Evolutionary conservation across 1,140 invertebrate species (phyloP), one percentile per base, ranked within the genome.

Genomic region (Ditylenchus dipsaci): DNA sequence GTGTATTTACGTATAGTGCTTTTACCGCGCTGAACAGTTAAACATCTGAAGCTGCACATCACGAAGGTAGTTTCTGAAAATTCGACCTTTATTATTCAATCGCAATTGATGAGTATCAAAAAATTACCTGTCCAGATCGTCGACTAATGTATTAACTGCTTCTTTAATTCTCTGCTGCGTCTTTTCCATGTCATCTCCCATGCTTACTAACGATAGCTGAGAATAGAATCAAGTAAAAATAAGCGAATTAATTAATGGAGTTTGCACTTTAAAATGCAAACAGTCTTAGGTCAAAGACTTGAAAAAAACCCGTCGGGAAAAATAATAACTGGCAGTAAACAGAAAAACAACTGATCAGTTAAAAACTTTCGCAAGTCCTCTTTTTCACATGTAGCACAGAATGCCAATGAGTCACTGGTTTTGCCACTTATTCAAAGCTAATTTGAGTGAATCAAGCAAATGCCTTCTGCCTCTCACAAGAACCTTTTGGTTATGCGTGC

Each of bases 1-100:
- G n/a, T n/a, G n/a, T n/a, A n/a, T n/a, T n/a, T 38, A 38, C 33
- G 33, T 38, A 38, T 3, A 38, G 3, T 38, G 3, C 3, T 38
- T 11, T 38, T 38, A 38, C 33, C 33, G 33, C 33, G 78, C 78
- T 0, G 80, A 76, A 43, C 78, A 80, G 1, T 56, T 45, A 29
- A 76, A 82, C 72, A 81, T 78, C 19, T 65, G 45, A 19, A 68
- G 61, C 63, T 80, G 78, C 59, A 83, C 69, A 59, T 80, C 74
- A 38, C 78, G 78, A 8, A 80, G 62, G 47, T 75, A 72, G 19
- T 58, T 71, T 27, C 11, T 26, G n/a, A 38, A 38, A 38, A 38
- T 3, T 38, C n/a, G n/a, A n/a, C 33, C 11, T 33, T 27, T 30
- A 30, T 13, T 30, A 17, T n/a, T n/a, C 7, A 30, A 15, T 30